Evolutionary conservation across 2,113 vertebrate genomes (phyloP), one percentile per base, ranked within the genome.

Genomic region (Pteruthius melanotis): DNA sequence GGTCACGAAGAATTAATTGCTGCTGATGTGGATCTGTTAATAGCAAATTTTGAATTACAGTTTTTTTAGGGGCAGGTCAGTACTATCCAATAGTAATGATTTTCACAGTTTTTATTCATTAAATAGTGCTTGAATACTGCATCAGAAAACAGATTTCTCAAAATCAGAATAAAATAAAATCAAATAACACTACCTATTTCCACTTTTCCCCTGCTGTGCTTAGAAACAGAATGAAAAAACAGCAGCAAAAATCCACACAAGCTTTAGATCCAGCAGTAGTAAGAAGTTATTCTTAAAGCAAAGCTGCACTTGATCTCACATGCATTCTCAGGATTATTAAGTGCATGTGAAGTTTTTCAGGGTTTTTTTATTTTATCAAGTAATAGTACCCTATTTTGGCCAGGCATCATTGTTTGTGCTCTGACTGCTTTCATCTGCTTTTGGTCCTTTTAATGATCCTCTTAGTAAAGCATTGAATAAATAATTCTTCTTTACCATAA

Each of bases 401-500:
- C n/a, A 37, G 64, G 27, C 68, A 85, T 49, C 9, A 3, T 64
- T 83, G 20, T 72, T 61, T 75, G 44, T 47, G 28, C 60, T 70
- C 33, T 52, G 78, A 83, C 56, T 91, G 74, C 87, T 96, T 95
- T 94, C 75, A 89, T 68, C 70, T 92, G 35, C 68, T 80, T 96
- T 60, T 65, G 26, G 69, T 68, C 14, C 18, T 89, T 90, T 84
- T 70, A 91, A 90, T 52, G 74, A 68, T 71, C 70, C 35, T 91
- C 69, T 93, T 83, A 88, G 52, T 81, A 89, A 95, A 93, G 75
- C 47, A 77, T 33, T 6, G 8, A 96, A 94, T 93, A 96, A 96
- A 92, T 80, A 92, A 80, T 95, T 90, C 8, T 87, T 80, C 47
- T 96, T 92, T 95, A 76, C 57, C 84, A 95, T 93, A 91, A 91